Evolutionary conservation across 1,140 invertebrate genomes (phyloP).

Genomic region (Drosophila lowei): DNA sequence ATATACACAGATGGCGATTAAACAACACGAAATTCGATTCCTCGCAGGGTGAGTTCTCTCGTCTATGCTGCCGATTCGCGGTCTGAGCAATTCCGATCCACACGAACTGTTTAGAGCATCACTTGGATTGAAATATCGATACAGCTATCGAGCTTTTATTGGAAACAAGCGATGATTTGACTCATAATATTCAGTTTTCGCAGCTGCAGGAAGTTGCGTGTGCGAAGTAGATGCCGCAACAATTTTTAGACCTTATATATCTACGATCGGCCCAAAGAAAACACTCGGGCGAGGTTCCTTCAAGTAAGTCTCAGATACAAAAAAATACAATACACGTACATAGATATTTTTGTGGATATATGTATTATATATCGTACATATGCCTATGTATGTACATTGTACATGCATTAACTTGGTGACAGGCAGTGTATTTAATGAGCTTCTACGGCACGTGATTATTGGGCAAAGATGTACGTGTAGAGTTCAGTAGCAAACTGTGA

Average conservation of each 20-base stretch:
- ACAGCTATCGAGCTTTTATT: not conserved
- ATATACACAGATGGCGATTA: not conserved
- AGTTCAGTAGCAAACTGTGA: conserved; percentile 7
- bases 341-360: too few relatives aligned
- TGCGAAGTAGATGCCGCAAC: too few relatives aligned
- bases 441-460: conserved; percentile 54
- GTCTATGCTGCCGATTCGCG: not conserved
- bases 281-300: too few relatives aligned
- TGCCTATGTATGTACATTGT: not conserved
- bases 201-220: too few relatives aligned
- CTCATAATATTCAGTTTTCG: too few relatives aligned
- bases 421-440: conserved; percentile 53
- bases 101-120: conserved; percentile 1
- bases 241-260: too few relatives aligned
- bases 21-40: not conserved
- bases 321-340: too few relatives aligned
- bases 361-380: too few relatives aligned
- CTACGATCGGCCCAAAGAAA: too few relatives aligned
- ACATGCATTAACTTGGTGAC: conserved; percentile 30
- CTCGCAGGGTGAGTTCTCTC: too few relatives aligned
- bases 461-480: conserved; percentile 49
- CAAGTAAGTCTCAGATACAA: too few relatives aligned
- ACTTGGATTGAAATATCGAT: conserved; percentile 3
- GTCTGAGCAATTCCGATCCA: not conserved
- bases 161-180: too few relatives aligned